Base-by-base conservation (phyloP, 2,888 invertebrate genomes). In the Linnaemya vulpina region DNA sequence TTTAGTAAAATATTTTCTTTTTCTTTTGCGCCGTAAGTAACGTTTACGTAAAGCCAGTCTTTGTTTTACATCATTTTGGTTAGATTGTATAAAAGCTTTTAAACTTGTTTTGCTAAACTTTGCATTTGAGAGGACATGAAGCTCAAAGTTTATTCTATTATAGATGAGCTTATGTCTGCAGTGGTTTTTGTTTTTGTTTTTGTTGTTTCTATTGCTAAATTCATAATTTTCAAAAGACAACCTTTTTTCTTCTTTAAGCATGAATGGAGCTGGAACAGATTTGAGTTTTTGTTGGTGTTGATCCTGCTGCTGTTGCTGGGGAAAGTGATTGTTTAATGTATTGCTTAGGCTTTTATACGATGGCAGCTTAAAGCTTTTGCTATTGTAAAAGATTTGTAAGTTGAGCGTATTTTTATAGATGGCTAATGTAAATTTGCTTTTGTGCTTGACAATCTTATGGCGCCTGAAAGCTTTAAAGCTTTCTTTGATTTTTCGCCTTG, bases 11-110 rank as follows among this genome's bases (percentile, higher is more conserved):
- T 46, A 75, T 85, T 85, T 85, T 85, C 85, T 85, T 85, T 85
- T 85, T 78, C 85, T 74, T 78, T 85, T 85, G 38, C 85, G 85
- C 30, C 78, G 70, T 22, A 82, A 65, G 22, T 85, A 85, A 25
- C 85, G 85, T 82, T 71, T 85, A 58, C 82, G 75, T 78, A 85
- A 71, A 74, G 82, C 85, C 85, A 85, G 85, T 85, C 85, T 85
- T 85, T 85, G 85, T 85, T 82, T 85, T 43, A 83, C 76, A 60
- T 76, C 79, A 73, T 79, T 83, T 70, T 68, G 65, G 73, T n/a
- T 22, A 13, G 74, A 73, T 46, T 62, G 53, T 70, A 15, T 55
- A 46, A 68, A 67, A 43, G 71, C 38, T 40, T 49, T 51, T 20
- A 40, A 43, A 51, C 5, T 51, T 13, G 22, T 3, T 8, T 40